Evolutionary conservation across 2,113 vertebrate genomes (phyloP), one percentile per base, ranked within the genome.

Genomic region (Puma concolor): DNA sequence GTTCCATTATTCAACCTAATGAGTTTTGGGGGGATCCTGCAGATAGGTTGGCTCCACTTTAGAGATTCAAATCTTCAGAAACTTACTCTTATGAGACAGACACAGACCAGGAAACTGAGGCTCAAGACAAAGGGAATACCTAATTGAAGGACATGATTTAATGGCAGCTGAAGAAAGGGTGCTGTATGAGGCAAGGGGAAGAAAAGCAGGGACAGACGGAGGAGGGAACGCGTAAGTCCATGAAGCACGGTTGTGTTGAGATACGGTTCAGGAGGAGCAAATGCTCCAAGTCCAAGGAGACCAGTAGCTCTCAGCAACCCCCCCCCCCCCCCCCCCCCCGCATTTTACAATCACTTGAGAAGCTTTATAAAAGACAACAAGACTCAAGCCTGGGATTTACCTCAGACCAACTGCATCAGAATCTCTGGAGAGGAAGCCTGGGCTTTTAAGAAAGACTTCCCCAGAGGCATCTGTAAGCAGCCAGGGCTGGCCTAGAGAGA

Each of bases 61-160:
- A 63, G 50, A 91, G 91, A 93, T 33, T 69, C 67, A 5, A 15
- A 21, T 52, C 38, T 91, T 25, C 29, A 33, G 29, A 84, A 83
- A 67, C 44, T 82, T 48, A 50, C 19, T 77, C 41, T 48, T 60
- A 23, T 21, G 9, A 23, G 17, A 1, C 29, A 86, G 52, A 60
- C 10, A 38, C 1, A 48, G 57, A 69, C 69, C 7, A 69, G 38
- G 27, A 71, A 71, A 72, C 2, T 27, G 29, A 94, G 36, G 52
- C 44, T 29, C 44, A 66, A 80, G 41, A 52, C 16, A 60, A 52
- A 74, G 23, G 5, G 38, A 12, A 48, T 44, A 31, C 41, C 71
- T 74, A 41, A 69, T 11, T 0, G 0, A 41, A 41, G 23, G 2
- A 5, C 36, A 57, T 0, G 3, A 72, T 16, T 64, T 41, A 50